Base-by-base conservation (phyloP, 2,797 vertebrate species). In the Craterocephalus amniculus region DNA sequence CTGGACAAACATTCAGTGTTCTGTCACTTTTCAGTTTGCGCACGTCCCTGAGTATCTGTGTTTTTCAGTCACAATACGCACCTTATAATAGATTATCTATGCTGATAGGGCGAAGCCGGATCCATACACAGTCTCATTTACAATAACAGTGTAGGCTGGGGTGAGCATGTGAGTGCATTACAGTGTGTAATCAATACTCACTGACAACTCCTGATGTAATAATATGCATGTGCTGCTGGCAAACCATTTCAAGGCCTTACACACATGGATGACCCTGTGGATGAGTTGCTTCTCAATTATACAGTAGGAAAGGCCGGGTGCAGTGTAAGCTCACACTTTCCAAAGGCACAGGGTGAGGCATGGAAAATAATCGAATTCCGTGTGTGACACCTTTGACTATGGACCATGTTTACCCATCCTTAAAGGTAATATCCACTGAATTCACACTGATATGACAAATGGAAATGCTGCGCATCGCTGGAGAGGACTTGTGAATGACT, bases 181-280 rank as follows among this genome's bases (percentile, higher is more conserved):
- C 84, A 65, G 75, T 78, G 87, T 81, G 80, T 87, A 83, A 92
- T 93, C 91, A 89, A 92, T 93, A 88, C 32, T 8, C 81, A 74
- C 86, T 87, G 89, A 87, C 88, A 89, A 78, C 48, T 79, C 58
- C 75, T 88, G 91, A 88, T 90, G 86, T 88, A 88, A 88, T 91
- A 90, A 89, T 92, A 90, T 90, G 85, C 84, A 90, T 90, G 86
- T 86, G 82, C 88, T 85, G 87, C 81, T 65, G 70, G 83, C 76
- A 79, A 86, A 83, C 79, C 84, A 76, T 83, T 87, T 84, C 74
- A 70, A 64, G 74, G 72, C 80, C 72, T 75, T 72, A 70, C 87
- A 85, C 84, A 86, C 86, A 85, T 74, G 83, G 72, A 71, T 88
- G 76, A 85, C 72, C 76, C 61, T 51, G n/a, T 56, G 79, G 84